Percentiles rank a stretch among this genome's conserved stretches.
Conservation (phyloP, 1,140 invertebrate species). For the Lamellibrachia luymesi region DNA sequence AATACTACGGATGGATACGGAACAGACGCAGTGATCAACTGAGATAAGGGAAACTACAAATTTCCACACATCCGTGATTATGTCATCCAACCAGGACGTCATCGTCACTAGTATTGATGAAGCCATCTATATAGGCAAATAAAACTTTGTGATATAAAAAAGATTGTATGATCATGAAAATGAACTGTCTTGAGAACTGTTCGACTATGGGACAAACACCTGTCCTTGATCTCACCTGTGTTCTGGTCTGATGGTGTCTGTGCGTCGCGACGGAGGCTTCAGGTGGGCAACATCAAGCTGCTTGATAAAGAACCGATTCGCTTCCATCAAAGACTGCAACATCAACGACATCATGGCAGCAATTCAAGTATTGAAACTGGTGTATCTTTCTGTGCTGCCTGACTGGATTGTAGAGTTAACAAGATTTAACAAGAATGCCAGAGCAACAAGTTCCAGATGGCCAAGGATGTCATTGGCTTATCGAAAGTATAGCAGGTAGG, state of each 20-base stretch:
- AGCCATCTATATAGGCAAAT: too few species aligned
- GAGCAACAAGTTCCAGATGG: neutral
- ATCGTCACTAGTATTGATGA: too few species aligned
- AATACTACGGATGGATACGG: too few species aligned
- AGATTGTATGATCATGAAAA: too few species aligned
- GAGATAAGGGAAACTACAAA: too few species aligned
- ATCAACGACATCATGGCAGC: neutral
- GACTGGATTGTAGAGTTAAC: neutral
- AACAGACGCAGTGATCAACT: too few species aligned
- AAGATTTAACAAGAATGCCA: neutral
- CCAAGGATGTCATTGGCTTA: neutral
- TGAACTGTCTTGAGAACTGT: too few species aligned
- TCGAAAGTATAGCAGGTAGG: neutral
- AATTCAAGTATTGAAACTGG: neutral
- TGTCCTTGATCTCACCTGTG: constrained; percentile 32
- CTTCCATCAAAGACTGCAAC: constrained; percentile 33
- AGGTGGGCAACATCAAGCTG: constrained; percentile 44
- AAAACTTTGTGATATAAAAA: too few species aligned
- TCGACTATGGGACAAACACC: too few species aligned
- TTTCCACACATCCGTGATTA: too few species aligned
- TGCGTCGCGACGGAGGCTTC: constrained; percentile 36
- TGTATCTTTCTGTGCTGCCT: neutral
- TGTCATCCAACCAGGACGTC: too few species aligned
- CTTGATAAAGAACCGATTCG: constrained; percentile 48
- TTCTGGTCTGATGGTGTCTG: constrained; percentile 33